These are phyloP conservation scores for Drosophila kepulauana DNA, from an alignment of 1,140 invertebrate genomes.

Conservation along the genomic window DNA sequence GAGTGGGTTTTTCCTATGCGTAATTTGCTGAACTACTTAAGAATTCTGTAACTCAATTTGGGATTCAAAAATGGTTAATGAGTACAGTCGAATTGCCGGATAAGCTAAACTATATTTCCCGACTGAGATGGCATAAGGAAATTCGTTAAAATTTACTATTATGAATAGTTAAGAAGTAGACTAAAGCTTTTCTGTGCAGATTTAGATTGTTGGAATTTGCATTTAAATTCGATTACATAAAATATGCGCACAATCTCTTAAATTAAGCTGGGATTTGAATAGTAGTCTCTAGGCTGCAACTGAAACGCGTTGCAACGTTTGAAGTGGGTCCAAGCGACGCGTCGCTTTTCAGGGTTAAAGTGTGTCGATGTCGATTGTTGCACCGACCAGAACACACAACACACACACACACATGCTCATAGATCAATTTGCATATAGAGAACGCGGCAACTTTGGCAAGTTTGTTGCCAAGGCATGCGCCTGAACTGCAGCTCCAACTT, in stretches of 20 bases:
- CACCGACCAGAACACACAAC: constrained; percentile 22
- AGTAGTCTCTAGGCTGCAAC: neutral
- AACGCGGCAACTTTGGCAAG: constrained; percentile 54
- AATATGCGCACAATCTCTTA: neutral
- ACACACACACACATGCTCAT: constrained; percentile 27
- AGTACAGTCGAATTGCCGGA: too few species aligned
- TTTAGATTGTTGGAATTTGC: too few species aligned
- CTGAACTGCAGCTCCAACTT: constrained; percentile 5
- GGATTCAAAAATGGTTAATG: too few species aligned
- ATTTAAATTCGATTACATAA: too few species aligned
- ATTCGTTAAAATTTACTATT: too few species aligned
- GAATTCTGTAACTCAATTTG: too few species aligned
- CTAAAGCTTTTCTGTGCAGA: too few species aligned
- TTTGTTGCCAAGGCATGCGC: constrained; percentile 67
- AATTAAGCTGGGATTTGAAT: neutral
- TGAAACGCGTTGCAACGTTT: constrained; percentile 15
- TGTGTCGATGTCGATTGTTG: constrained; percentile 47
- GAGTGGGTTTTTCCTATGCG: neutral
- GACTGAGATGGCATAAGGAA: too few species aligned
- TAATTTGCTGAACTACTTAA: too few species aligned
- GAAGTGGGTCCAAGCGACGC: constrained; percentile 46
- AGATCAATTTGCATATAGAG: constrained; percentile 74
- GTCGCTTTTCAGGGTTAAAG: constrained; percentile 47
- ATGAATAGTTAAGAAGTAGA: too few species aligned
- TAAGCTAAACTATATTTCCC: too few species aligned